A percentile compares a stretch with the other conserved stretches of the same genome.
These are phyloP conservation scores for Spea bombifrons DNA, from an alignment of 2,113 vertebrate genomes.

Conservation along the genomic window DNA sequence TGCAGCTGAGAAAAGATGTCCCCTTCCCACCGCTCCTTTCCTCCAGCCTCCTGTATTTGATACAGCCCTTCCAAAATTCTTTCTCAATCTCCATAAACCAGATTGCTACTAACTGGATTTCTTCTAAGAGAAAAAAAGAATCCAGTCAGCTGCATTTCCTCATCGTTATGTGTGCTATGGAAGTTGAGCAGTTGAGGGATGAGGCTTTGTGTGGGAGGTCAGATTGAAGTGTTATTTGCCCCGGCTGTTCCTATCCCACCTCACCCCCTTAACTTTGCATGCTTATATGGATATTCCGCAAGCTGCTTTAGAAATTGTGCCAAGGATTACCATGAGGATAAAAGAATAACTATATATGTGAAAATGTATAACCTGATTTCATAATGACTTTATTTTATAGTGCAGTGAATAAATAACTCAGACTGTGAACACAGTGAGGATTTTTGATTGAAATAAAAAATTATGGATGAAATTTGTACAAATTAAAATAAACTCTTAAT, in stretches of 20 bases:
- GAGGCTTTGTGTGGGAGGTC: constrained; percentile 20
- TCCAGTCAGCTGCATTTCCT: neutral
- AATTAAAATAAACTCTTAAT: constrained; percentile 14
- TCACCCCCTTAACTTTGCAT: constrained; percentile 41
- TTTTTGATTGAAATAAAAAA: constrained; percentile 58
- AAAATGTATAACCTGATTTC: constrained; percentile 60
- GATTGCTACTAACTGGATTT: neutral
- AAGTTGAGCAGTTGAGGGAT: neutral
- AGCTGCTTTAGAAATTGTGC: constrained; percentile 67
- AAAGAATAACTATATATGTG: constrained; percentile 50
- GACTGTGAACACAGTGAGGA: constrained; percentile 49
- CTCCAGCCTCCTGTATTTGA: neutral
- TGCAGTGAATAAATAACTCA: constrained; percentile 56
- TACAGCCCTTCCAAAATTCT: neutral
- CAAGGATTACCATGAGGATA: constrained; percentile 60
- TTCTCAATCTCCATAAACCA: neutral
- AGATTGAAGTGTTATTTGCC: constrained; percentile 39
- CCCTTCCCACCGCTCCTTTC: neutral
- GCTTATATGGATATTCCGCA: constrained; percentile 29
- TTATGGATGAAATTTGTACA: constrained; percentile 65
- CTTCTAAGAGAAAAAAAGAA: neutral
- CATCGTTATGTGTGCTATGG: neutral
- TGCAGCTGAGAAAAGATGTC: neutral
- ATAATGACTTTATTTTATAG: constrained; percentile 56
- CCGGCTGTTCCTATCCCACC: constrained; percentile 12